Percentiles rank a stretch among this genome's conserved stretches.
Conservation (phyloP, 1,140 invertebrate species). For the Drosophila pseudoobscura region DNA sequence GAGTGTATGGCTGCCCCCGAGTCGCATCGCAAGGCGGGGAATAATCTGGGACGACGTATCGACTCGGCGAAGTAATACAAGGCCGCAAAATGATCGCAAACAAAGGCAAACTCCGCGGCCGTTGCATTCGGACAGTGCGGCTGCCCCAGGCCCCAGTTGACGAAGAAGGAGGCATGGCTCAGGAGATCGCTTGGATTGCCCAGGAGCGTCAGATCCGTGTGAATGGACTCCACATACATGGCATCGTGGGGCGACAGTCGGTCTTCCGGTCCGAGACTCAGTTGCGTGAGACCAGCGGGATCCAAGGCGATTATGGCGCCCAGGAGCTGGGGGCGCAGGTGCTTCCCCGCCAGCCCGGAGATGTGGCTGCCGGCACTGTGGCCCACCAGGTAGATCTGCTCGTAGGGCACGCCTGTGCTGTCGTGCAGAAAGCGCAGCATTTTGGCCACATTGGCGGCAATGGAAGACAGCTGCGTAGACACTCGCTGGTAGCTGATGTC, state of each 20-base stretch:
- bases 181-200: slow-evolving; percentile 84
- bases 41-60: slow-evolving; percentile 54
- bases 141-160: slow-evolving; percentile 87
- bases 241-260: slow-evolving; percentile 87
- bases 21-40: slow-evolving; percentile 59
- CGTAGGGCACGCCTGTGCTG: slow-evolving; percentile 72
- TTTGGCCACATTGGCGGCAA: slow-evolving; percentile 64
- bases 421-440: slow-evolving; percentile 81
- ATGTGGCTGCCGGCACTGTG: slow-evolving; percentile 85
- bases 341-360: slow-evolving; percentile 83
- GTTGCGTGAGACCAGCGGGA: slow-evolving; percentile 84
- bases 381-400: slow-evolving; percentile 83
- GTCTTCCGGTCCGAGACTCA: slow-evolving; percentile 51
- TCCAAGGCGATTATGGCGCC: slow-evolving; percentile 84
- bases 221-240: slow-evolving; percentile 89
- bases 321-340: slow-evolving; percentile 59
- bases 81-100: slow-evolving; percentile 74
- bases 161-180: slow-evolving; percentile 89
- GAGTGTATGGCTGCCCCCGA: slow-evolving; percentile 26
- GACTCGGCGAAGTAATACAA: slow-evolving; percentile 77
- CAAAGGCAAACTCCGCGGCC: slow-evolving; percentile 73
- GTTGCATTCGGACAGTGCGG: slow-evolving; percentile 86
- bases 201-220: slow-evolving; percentile 87
- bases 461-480: slow-evolving; percentile 60
- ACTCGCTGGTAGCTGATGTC: slow-evolving; percentile 73